phyloP scores from a whole-genome alignment of 2,888 invertebrate species.

The Drosophila anomalata region DNA sequence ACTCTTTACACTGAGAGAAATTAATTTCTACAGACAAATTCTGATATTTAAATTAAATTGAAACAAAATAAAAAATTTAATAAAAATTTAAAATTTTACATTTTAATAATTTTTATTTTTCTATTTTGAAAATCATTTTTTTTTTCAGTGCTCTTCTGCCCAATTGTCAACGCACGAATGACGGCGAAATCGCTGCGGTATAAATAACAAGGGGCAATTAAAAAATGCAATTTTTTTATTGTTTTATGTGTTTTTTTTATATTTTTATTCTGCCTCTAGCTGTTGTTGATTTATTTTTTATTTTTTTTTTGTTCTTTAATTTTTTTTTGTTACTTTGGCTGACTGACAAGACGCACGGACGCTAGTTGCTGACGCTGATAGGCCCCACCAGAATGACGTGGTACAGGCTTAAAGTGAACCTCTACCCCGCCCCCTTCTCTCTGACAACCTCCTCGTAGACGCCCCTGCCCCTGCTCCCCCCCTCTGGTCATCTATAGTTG shows the following conservation, averaged over 20 bases:
- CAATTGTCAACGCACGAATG: conserved; percentile 47
- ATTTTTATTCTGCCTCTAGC: conserved; percentile 10
- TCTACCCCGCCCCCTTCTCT: neutral
- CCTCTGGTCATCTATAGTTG: conserved; percentile 29
- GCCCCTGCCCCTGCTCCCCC: neutral
- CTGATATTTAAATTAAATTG: neutral
- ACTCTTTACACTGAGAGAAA: conserved; percentile 4
- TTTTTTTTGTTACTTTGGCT: conserved; percentile 8
- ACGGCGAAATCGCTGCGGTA: conserved; percentile 51
- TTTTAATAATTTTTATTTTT: neutral
- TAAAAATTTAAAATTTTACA: neutral
- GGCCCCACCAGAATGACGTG: conserved; percentile 42
- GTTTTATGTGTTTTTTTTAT: conserved; percentile 32
- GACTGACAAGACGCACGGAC: conserved; percentile 54
- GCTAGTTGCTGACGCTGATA: conserved; percentile 38
- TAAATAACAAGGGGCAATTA: conserved; percentile 62
- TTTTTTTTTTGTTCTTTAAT: neutral
- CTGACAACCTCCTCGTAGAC: too few species aligned
- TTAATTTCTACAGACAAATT: neutral
- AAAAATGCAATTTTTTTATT: conserved; percentile 54
- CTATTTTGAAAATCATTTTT: neutral
- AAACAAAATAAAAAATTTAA: neutral
- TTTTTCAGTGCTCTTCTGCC: conserved; percentile 22
- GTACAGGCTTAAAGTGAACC: conserved; percentile 37
- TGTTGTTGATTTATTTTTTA: conserved; percentile 7